phyloP scores from a whole-genome alignment of 1,140 invertebrate species.

The Uloborus diversus region DNA sequence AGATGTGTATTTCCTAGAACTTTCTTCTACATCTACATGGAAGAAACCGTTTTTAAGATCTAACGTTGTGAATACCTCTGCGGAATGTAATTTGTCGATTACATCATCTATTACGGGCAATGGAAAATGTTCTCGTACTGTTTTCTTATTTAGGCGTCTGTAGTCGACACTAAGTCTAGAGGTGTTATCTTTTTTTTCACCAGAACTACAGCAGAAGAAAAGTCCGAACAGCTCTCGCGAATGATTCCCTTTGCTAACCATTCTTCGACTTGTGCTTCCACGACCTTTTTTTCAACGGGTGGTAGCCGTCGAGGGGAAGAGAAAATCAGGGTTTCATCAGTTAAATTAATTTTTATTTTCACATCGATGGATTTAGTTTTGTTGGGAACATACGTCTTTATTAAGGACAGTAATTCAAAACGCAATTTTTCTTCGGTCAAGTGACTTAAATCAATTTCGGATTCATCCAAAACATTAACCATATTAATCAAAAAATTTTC shows the following conservation, averaged over 20 bases:
- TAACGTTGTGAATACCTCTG: conserved; percentile 22
- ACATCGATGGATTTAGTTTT: not conserved
- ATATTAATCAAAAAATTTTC: not conserved
- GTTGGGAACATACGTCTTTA: not conserved
- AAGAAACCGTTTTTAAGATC: conserved; percentile 49
- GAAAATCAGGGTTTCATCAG: not conserved
- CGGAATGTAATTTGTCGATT: not conserved
- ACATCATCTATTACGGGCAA: conserved; percentile 6
- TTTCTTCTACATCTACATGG: conserved; percentile 22
- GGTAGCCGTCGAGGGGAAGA: not conserved
- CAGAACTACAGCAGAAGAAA: not conserved
- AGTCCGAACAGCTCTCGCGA: not conserved
- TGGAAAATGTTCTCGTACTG: not conserved
- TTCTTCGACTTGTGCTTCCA: not conserved
- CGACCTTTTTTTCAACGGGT: not conserved
- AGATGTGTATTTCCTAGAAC: conserved; percentile 19
- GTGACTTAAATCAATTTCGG: not conserved
- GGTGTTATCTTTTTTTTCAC: conserved; percentile 56
- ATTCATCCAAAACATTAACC: not conserved
- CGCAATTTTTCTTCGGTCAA: not conserved
- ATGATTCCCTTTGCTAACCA: not conserved
- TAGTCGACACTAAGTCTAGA: conserved; percentile 57
- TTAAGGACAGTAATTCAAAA: not conserved
- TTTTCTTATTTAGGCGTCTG: conserved; percentile 30
- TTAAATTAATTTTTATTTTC: not conserved